Evolutionary conservation across 2,797 vertebrate species (phyloP).

Genomic region (Menidia menidia): DNA sequence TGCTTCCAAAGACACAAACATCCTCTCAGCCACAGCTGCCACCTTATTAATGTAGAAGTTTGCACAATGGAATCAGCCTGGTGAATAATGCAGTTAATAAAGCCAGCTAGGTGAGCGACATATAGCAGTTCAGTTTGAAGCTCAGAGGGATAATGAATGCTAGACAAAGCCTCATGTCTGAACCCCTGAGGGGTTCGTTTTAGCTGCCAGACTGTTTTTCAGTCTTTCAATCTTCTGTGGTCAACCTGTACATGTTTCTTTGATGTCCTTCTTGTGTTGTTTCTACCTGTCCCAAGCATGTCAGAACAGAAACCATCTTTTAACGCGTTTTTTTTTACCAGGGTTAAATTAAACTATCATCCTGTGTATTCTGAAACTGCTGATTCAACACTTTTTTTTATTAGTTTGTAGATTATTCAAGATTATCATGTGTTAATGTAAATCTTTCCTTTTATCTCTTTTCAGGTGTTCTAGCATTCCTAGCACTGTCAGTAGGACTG

Average conservation of each 20-base stretch:
- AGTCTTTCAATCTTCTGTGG: neutral
- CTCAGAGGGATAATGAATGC: conserved; percentile 55
- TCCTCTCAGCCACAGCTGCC: conserved; percentile 20
- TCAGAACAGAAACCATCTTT: too few species aligned
- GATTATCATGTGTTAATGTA: conserved; percentile 8
- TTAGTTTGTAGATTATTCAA: neutral
- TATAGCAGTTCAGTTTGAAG: conserved; percentile 50
- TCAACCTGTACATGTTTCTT: too few species aligned
- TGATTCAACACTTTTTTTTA: too few species aligned
- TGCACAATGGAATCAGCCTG: conserved; percentile 6
- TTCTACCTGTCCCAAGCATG: too few species aligned
- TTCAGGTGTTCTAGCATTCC: conserved; percentile 92
- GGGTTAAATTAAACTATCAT: too few species aligned
- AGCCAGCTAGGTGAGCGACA: conserved; percentile 50
- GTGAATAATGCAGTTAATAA: conserved; percentile 70
- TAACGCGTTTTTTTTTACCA: too few species aligned
- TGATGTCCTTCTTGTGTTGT: too few species aligned
- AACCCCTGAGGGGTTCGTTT: conserved; percentile 30
- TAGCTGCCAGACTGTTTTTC: conserved; percentile 9
- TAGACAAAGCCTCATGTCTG: conserved; percentile 33
- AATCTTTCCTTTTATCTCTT: conserved; percentile 13
- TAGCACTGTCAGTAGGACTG: conserved; percentile 91
- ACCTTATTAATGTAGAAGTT: conserved; percentile 10
- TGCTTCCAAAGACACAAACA: neutral
- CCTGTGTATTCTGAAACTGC: too few species aligned